phyloP scores from a whole-genome alignment of 2,797 vertebrate species.

The Yasuhikotakia modesta region DNA sequence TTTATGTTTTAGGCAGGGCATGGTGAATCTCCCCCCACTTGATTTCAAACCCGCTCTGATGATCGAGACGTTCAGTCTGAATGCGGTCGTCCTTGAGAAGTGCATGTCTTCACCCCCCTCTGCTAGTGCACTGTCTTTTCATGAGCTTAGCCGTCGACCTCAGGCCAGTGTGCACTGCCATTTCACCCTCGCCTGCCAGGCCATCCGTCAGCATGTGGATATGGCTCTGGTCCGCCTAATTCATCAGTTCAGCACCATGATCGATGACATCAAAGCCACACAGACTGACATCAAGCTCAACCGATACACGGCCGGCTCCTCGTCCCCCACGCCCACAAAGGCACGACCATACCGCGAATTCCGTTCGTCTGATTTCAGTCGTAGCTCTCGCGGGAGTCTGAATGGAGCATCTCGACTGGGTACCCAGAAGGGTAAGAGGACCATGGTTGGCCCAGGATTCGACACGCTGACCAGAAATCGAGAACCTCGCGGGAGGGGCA shows the following conservation, averaged over 20 bases:
- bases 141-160: conserved; percentile 93
- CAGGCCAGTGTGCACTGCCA: conserved; percentile 97
- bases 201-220: conserved; percentile 97
- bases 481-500: conserved; percentile 87
- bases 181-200: conserved; percentile 94
- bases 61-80: conserved; percentile 95
- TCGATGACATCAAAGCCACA: conserved; percentile 97
- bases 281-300: conserved; percentile 98
- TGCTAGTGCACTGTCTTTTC: conserved; percentile 86
- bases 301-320: conserved; percentile 94
- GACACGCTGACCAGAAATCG: conserved; percentile 78
- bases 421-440: conserved; percentile 75
- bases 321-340: conserved; percentile 95
- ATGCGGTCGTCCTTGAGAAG: conserved; percentile 95
- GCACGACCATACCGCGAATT: conserved; percentile 90
- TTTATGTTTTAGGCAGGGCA: conserved; percentile 83
- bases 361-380: conserved; percentile 94
- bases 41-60: conserved; percentile 96
- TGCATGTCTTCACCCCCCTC: conserved; percentile 79
- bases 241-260: conserved; percentile 99
- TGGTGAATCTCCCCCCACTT: conserved; percentile 87
- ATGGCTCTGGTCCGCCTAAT: conserved; percentile 98
- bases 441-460: conserved; percentile 62
- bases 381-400: conserved; percentile 92
- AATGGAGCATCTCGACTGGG: conserved; percentile 76